Conservation (phyloP, 2,113 vertebrate genomes). For the Corythaeola cristata region DNA sequence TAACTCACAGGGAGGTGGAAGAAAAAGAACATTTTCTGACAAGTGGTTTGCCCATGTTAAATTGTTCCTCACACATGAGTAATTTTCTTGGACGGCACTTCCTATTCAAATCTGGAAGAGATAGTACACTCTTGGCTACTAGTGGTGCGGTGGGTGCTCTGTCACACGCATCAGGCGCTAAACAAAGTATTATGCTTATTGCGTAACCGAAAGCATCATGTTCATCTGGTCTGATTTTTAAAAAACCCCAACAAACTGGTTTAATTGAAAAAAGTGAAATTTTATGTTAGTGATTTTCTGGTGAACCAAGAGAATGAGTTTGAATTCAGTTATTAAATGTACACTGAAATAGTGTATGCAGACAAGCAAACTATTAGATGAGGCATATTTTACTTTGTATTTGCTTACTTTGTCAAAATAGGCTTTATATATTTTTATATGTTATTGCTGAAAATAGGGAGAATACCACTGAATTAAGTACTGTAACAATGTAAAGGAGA, state of each 20-base stretch:
- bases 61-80: background rate
- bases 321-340: background rate
- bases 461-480: background rate
- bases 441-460: background rate
- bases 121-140: background rate
- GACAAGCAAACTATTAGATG: background rate
- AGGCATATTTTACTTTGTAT: background rate
- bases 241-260: background rate
- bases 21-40: constrained; percentile 49
- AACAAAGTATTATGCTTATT: background rate
- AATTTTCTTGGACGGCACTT: constrained; percentile 14
- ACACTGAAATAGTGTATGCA: background rate
- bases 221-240: background rate
- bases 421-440: background rate
- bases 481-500: background rate
- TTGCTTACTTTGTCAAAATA: background rate
- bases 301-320: background rate
- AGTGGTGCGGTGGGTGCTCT: background rate
- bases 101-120: background rate
- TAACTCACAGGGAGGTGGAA: background rate
- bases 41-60: constrained; percentile 44
- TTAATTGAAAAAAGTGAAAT: background rate
- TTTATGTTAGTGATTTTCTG: background rate
- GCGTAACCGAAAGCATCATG: background rate
- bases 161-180: background rate